Percentiles rank a stretch among this genome's conserved stretches.
Conservation (phyloP, 2,113 vertebrate genomes). For the Mirounga angustirostris region DNA sequence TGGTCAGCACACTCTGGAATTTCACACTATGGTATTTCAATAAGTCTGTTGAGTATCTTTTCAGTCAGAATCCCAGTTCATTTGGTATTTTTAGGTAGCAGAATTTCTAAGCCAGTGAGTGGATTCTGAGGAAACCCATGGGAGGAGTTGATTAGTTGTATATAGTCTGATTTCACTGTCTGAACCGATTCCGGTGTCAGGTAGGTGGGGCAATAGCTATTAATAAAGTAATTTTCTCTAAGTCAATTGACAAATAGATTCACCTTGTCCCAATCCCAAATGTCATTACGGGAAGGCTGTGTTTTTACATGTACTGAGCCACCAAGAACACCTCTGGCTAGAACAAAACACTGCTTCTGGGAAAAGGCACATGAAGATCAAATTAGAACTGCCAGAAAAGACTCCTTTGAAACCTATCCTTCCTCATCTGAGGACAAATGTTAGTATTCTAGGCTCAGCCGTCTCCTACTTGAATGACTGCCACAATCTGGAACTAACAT, state of each 20-base stretch:
- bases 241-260: constrained; percentile 7
- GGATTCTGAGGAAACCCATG: neutral
- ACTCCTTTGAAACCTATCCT: neutral
- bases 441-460: neutral
- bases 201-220: neutral
- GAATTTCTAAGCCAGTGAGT: neutral
- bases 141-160: neutral
- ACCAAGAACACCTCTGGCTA: neutral
- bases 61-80: constrained; percentile 29
- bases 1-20: neutral
- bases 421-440: neutral
- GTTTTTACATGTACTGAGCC: neutral
- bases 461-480: neutral
- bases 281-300: neutral
- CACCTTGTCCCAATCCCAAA: constrained; percentile 47
- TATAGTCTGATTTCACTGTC: constrained; percentile 9
- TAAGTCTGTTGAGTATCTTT: constrained; percentile 23
- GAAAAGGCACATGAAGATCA: neutral
- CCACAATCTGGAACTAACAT: neutral
- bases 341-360: neutral
- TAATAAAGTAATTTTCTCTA: neutral
- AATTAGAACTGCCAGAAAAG: constrained; percentile 12
- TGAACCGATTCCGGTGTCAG: neutral
- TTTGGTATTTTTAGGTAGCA: neutral
- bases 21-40: neutral